Evolutionary conservation across 2,797 vertebrate genomes (phyloP), one percentile per base, ranked within the genome.

Genomic region (Glossophaga mutica): DNA sequence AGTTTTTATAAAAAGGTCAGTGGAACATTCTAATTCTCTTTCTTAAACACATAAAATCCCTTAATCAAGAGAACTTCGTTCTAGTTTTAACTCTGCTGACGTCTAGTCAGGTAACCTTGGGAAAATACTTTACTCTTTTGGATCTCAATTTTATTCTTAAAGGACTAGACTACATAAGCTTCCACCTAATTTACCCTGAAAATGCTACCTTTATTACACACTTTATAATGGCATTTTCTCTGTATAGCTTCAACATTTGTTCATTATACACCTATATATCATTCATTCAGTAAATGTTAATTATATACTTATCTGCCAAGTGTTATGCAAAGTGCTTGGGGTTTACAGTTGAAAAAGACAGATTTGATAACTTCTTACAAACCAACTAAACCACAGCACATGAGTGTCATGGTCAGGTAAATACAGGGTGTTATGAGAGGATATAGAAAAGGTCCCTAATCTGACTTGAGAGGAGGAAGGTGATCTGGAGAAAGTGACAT

Each of bases 191-290:
- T 87, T 87, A 86, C 15, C 39, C 94, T 78, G n/a, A 85, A 97
- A 95, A 93, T 90, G 84, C 24, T 92, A 79, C 18, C 6, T 79
- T 91, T 84, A 67, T 57, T 79, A 77, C 9, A 86, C 2, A 82
- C 81, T 93, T 93, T 90, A 95, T 73, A 95, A 88, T 10, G n/a
- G 12, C 46, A 94, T 79, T 81, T 92, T 95, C 37, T 93, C 76
- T 85, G 29, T 86, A 6, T 57, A 92, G 42, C 48, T 83, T 87
- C 59, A 94, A 68, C 24, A 82, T 96, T 91, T 95, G 32, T 84
- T 91, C 65, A 84, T 92, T 26, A 88, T 90, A 78, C 48, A 94
- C 0, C 24, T 42, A 86, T 15, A 87, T 1, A 87, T 42, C 7
- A 79, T 34, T 85, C 65, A 70, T 68, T 50, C 46, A 87, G 62